A percentile compares a stretch with the other conserved stretches of the same genome.
phyloP scores from a whole-genome alignment of 2,797 vertebrate genomes.

The Pipistrellus kuhlii region DNA sequence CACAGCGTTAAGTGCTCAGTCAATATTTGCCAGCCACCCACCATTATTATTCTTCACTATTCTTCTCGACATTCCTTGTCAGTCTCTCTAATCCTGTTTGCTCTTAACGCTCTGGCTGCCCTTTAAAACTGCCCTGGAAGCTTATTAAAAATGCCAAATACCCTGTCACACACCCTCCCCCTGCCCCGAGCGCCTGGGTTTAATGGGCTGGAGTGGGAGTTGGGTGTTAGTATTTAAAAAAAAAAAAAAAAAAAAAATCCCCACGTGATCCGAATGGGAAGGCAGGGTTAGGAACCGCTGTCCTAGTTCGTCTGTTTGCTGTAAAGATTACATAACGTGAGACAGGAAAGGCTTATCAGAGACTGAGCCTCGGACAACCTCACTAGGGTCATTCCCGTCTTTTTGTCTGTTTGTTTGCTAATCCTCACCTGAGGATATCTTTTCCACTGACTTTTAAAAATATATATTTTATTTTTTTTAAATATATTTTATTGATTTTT shows the following conservation, averaged over 20 bases:
- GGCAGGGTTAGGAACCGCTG: background rate
- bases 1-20: background rate
- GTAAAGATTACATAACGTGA: background rate
- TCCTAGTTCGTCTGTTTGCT: background rate
- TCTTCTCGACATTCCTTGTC: conserved; percentile 36
- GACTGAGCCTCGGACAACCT: background rate
- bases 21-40: conserved; percentile 69
- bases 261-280: background rate
- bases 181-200: background rate
- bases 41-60: background rate
- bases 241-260: background rate
- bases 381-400: background rate
- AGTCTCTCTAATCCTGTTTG: conserved; percentile 63
- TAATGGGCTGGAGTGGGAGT: background rate
- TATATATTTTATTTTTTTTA: too few species aligned
- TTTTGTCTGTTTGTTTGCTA: too few species aligned
- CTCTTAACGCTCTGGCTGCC: background rate
- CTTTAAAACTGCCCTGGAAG: conserved; percentile 20
- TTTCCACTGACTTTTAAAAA: too few species aligned
- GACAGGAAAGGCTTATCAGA: background rate
- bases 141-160: conserved; percentile 35
- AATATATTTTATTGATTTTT: too few species aligned
- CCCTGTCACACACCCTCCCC: background rate
- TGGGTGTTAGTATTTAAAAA: background rate
- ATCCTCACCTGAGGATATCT: too few species aligned